Percentiles rank a stretch among this genome's conserved stretches.
Conservation (phyloP, 2,113 vertebrate species). For the Odocoileus hemionus region DNA sequence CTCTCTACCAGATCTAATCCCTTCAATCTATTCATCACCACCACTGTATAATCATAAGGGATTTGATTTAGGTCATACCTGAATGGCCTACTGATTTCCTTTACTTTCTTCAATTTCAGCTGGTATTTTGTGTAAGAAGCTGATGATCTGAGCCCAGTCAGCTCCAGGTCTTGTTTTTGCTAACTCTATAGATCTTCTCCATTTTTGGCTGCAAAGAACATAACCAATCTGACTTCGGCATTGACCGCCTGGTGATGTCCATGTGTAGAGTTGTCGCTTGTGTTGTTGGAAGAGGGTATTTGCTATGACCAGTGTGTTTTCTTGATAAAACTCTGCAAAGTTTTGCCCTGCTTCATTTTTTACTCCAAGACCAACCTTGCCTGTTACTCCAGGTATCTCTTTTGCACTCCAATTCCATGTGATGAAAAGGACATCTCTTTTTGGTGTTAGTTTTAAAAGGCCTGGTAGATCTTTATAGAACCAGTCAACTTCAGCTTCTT, state of each 20-base stretch:
- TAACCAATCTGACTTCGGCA: background rate
- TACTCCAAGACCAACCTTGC: background rate
- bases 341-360: background rate
- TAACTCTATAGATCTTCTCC: background rate
- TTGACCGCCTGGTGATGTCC: background rate
- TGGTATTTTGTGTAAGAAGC: background rate
- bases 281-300: background rate
- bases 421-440: background rate
- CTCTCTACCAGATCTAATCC: background rate
- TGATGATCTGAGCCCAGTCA: background rate
- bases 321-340: background rate
- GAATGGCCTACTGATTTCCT: background rate
- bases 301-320: background rate
- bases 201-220: background rate
- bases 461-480: background rate
- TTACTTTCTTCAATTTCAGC: background rate
- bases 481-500: background rate
- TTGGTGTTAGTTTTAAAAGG: background rate
- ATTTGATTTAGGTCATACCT: background rate
- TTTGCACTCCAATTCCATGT: background rate
- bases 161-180: background rate
- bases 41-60: background rate
- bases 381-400: background rate
- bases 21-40: background rate
- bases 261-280: background rate